Evolutionary conservation across 2,888 invertebrate species (phyloP).

Genomic region (Agrotis segetum): DNA sequence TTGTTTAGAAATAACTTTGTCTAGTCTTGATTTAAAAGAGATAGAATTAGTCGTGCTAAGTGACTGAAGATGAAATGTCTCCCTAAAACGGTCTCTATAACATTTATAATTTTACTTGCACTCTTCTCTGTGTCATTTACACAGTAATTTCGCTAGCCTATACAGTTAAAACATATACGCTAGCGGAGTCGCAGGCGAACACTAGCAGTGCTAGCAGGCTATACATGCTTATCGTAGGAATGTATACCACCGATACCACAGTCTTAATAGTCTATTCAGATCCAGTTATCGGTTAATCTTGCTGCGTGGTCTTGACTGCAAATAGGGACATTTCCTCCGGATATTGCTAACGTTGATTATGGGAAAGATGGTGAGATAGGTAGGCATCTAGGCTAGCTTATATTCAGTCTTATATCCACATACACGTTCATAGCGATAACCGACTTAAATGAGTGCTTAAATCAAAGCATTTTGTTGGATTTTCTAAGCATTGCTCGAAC

Average conservation of each 20-base stretch:
- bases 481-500: too few relatives aligned
- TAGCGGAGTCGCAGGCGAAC: too few relatives aligned
- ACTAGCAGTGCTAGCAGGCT: too few relatives aligned
- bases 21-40: too few relatives aligned
- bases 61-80: too few relatives aligned
- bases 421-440: not conserved
- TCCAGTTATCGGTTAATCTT: conserved; percentile 48
- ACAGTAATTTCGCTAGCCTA: too few relatives aligned
- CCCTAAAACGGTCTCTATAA: too few relatives aligned
- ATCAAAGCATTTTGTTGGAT: not conserved
- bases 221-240: not conserved
- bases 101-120: too few relatives aligned
- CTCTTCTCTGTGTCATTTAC: too few relatives aligned
- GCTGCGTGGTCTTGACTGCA: conserved; percentile 45
- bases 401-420: not conserved
- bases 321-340: conserved; percentile 46
- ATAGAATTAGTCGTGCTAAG: too few relatives aligned
- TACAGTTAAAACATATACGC: too few relatives aligned
- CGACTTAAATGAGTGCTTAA: not conserved
- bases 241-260: not conserved
- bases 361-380: conserved; percentile 30
- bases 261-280: conserved; percentile 39
- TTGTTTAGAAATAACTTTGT: too few relatives aligned
- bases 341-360: conserved; percentile 39
- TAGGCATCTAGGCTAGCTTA: not conserved